Evolutionary conservation across 2,113 vertebrate genomes (phyloP).

Genomic region (Albula goreensis): DNA sequence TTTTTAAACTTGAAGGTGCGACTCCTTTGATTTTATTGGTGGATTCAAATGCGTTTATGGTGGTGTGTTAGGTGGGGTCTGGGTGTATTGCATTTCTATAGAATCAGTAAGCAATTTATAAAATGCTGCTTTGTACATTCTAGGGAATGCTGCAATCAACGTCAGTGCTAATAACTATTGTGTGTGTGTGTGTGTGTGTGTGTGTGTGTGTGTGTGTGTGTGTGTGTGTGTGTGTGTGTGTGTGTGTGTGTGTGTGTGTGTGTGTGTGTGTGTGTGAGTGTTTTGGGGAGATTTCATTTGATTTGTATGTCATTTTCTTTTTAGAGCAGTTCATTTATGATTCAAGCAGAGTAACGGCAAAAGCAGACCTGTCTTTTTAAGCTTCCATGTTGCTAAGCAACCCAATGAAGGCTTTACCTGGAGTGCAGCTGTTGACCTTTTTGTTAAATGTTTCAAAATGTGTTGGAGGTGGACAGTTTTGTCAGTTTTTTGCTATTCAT

Average conservation of each 20-base stretch:
- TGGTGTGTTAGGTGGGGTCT: background rate
- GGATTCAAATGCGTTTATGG: background rate
- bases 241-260: too few species aligned
- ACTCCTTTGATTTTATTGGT: background rate
- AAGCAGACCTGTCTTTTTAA: background rate
- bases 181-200: too few species aligned
- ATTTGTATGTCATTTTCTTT: background rate
- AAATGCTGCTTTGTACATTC: background rate
- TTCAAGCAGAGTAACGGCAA: background rate
- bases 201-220: too few species aligned
- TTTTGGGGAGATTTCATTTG: background rate
- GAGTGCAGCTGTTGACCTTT: conserved; percentile 19
- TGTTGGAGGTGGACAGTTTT: background rate
- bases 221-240: too few species aligned
- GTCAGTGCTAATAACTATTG: background rate
- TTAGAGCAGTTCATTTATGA: background rate
- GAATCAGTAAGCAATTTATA: background rate
- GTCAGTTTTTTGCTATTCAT: background rate
- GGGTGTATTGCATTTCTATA: background rate
- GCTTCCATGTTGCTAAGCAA: conserved; percentile 58
- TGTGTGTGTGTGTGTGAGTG: background rate
- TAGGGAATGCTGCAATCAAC: background rate
- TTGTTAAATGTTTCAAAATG: background rate
- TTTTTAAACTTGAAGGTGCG: background rate
- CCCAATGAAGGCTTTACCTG: conserved; percentile 44